phyloP scores from a whole-genome alignment of 2,888 invertebrate species.

The Mayetiola destructor region DNA sequence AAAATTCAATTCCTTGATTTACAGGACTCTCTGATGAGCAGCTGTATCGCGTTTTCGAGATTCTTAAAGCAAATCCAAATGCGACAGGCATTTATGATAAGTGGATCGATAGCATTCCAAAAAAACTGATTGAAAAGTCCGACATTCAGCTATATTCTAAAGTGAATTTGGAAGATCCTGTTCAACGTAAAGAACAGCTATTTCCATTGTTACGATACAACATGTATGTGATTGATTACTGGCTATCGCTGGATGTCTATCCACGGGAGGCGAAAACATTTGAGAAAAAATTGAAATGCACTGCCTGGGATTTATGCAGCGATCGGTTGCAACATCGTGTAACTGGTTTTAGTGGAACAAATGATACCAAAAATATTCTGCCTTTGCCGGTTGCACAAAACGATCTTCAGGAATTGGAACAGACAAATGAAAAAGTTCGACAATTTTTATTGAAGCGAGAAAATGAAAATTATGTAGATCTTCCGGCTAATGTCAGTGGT shows the following conservation, averaged over 20 bases:
- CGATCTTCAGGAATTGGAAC: conserved; percentile 3
- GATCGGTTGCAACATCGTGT: neutral
- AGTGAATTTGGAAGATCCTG: neutral
- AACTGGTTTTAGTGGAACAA: conserved; percentile 13
- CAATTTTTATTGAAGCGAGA: neutral
- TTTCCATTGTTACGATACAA: neutral
- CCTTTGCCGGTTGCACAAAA: conserved; percentile 10
- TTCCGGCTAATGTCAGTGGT: neutral
- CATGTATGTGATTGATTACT: conserved; percentile 10
- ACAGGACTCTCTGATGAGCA: neutral
- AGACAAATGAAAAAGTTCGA: neutral
- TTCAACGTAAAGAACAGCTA: neutral
- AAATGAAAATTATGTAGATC: neutral
- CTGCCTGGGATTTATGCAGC: conserved; percentile 8
- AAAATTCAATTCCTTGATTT: neutral
- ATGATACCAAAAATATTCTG: conserved; percentile 6
- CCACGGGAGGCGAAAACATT: conserved; percentile 7
- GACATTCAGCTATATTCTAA: neutral
- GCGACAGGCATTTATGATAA: neutral
- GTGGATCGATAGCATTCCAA: neutral
- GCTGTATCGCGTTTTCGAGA: neutral
- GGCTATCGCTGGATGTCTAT: neutral
- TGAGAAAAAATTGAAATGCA: neutral
- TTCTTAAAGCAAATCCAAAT: neutral
- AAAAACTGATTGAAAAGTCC: neutral